Evolutionary conservation across 2,797 vertebrate genomes (phyloP).

Genomic region (Sebastes oblongus): DNA sequence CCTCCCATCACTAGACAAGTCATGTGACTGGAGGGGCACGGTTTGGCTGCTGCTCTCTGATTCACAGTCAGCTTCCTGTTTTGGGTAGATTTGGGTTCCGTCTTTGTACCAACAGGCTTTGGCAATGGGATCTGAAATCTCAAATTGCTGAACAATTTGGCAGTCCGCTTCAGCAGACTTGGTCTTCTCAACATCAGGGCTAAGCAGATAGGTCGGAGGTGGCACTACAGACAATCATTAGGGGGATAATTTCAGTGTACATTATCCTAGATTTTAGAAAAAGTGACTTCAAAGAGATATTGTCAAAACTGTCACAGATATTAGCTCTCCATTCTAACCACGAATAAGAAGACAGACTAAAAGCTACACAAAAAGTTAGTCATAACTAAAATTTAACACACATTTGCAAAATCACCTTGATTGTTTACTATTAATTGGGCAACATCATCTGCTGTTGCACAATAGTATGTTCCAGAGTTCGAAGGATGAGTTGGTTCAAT

Average conservation of each 20-base stretch:
- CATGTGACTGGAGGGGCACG: slow-evolving; percentile 73
- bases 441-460: slow-evolving; percentile 88
- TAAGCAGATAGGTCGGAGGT: slow-evolving; percentile 64
- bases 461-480: slow-evolving; percentile 89
- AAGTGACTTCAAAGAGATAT: slow-evolving; percentile 36
- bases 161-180: slow-evolving; percentile 70
- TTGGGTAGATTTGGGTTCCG: slow-evolving; percentile 79
- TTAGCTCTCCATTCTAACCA: slow-evolving; percentile 49
- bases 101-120: slow-evolving; percentile 88
- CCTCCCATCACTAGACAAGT: slow-evolving; percentile 75
- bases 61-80: slow-evolving; percentile 77
- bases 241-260: slow-evolving; percentile 56
- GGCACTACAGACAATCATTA: slow-evolving; percentile 79
- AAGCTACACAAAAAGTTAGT: slow-evolving; percentile 67
- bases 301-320: slow-evolving; percentile 29
- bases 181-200: slow-evolving; percentile 73
- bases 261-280: slow-evolving; percentile 27
- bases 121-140: slow-evolving; percentile 85
- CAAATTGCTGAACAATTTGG: slow-evolving; percentile 84
- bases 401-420: slow-evolving; percentile 84
- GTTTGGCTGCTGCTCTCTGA: slow-evolving; percentile 76
- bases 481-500: slow-evolving; percentile 82
- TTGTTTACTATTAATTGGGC: slow-evolving; percentile 87
- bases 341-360: slow-evolving; percentile 43
- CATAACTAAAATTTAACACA: slow-evolving; percentile 54